phyloP scores from a whole-genome alignment of 1,140 invertebrate species.

The Hestina assimilis region DNA sequence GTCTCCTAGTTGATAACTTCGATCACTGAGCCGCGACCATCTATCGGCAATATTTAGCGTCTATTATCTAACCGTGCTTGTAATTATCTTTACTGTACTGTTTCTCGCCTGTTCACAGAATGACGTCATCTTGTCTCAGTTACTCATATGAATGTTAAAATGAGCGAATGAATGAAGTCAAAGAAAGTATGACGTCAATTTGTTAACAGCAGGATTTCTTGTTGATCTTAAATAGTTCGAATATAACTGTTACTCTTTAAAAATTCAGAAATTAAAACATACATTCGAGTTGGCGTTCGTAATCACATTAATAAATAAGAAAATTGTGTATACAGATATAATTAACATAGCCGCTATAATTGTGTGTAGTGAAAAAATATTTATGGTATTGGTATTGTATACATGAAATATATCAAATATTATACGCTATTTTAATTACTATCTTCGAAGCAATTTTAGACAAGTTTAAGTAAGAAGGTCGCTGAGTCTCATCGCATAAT shows the following conservation, averaged over 20 bases:
- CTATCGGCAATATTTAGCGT: conserved; percentile 55
- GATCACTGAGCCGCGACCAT: conserved; percentile 69
- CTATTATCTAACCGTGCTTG: conserved; percentile 60
- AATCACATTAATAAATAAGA: neutral
- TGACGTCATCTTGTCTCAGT: conserved; percentile 3
- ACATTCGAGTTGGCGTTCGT: neutral
- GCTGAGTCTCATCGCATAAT: neutral
- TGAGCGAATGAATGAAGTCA: neutral
- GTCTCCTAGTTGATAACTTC: conserved; percentile 67
- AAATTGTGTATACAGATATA: neutral
- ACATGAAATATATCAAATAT: conserved; percentile 1
- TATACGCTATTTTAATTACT: conserved; percentile 11
- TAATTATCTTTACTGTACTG: conserved; percentile 18
- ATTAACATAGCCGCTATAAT: neutral
- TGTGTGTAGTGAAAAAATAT: neutral
- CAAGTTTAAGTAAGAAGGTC: too few species aligned
- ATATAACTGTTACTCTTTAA: conserved; percentile 35
- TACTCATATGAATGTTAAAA: neutral
- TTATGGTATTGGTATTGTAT: conserved; percentile 3
- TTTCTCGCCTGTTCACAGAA: conserved; percentile 6
- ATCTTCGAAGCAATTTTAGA: conserved; percentile 30
- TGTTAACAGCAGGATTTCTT: conserved; percentile 19
- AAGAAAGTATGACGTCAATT: conserved; percentile 10
- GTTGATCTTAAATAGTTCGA: conserved; percentile 35
- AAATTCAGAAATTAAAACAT: conserved; percentile 6